Base-by-base conservation (phyloP, 2,797 vertebrate genomes). In the Pseudomugil gertrudae region DNA sequence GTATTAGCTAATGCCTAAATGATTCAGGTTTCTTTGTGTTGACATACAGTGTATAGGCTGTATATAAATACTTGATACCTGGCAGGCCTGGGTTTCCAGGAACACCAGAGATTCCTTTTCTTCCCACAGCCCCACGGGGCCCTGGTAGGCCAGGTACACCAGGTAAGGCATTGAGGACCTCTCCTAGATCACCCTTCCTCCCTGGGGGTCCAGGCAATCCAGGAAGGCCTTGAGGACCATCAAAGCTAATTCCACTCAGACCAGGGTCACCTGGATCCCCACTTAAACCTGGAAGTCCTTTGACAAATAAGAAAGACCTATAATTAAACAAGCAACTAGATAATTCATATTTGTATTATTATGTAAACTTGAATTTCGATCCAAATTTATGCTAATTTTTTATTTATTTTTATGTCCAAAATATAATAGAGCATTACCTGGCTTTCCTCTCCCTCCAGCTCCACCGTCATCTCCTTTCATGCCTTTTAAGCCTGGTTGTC, bases 261-360 rank as follows among this genome's bases (percentile, higher is more conserved):
- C 90, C 91, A 50, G 58, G 83, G 36, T 84, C 67, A 57, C 92
- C 92, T 66, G 74, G 71, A 60, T 87, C 82, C 24, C 92, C 91
- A 23, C 32, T 62, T 50, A 75, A 54, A 74, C 92, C 92, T 56
- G 0, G 51, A 50, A 1, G 76, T 32, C 90, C 89, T 92, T 52
- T 72, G 48, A 63, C 1, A 81, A 70, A 76, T 24, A 59, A 19
- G 2, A 72, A 4, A 70, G 9, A 53, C 13, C 3, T 14, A 11
- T 56, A 45, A 30, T n/a, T 1, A 8, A 32, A 21, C 2, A 62
- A 63, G 61, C 1, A 53, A n/a, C 0, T 24, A 0, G 7, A 40
- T 10, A 24, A 33, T 57, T 36, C 7, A 56, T 23, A 24, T 1
- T 30, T 63, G 38, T 54, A 43, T 29, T 38, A 2, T n/a, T 14